phyloP scores from a whole-genome alignment of 2,113 vertebrate species.

The Apteryx owenii region DNA sequence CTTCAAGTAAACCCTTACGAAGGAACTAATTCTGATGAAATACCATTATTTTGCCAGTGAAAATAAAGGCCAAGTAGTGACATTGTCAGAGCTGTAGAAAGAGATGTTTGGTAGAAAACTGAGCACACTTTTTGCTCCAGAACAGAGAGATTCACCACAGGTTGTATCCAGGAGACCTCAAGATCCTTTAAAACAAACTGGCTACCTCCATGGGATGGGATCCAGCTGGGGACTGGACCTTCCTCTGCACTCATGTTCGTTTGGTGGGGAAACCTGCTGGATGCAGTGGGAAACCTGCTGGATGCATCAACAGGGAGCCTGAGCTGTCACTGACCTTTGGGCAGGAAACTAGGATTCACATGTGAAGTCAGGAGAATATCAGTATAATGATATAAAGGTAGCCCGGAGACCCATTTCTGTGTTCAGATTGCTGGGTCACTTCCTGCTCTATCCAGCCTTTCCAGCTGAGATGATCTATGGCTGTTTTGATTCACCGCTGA shows the following conservation, averaged over 20 bases:
- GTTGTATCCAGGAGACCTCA: not conserved
- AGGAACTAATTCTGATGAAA: not conserved
- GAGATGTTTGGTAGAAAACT: not conserved
- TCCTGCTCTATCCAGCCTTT: not conserved
- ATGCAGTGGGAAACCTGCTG: not conserved
- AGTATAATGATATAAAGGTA: not conserved
- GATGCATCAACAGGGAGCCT: not conserved
- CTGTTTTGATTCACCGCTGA: not conserved
- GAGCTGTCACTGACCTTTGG: not conserved
- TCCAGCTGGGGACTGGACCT: accelerated
- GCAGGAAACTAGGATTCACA: not conserved
- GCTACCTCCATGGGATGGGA: not conserved
- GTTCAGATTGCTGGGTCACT: not conserved
- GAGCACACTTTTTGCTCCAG: not conserved
- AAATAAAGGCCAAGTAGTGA: not conserved
- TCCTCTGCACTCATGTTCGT: accelerated
- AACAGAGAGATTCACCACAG: not conserved
- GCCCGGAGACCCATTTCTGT: accelerated
- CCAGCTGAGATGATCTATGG: not conserved
- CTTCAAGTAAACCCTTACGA: not conserved
- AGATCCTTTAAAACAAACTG: not conserved
- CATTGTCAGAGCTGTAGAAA: not conserved
- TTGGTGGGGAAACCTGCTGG: not conserved
- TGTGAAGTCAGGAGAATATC: not conserved
- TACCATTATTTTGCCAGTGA: not conserved